Evolutionary conservation across 2,888 invertebrate species (phyloP), one percentile per base, ranked within the genome.

Genomic region (Rotaria sp.): DNA sequence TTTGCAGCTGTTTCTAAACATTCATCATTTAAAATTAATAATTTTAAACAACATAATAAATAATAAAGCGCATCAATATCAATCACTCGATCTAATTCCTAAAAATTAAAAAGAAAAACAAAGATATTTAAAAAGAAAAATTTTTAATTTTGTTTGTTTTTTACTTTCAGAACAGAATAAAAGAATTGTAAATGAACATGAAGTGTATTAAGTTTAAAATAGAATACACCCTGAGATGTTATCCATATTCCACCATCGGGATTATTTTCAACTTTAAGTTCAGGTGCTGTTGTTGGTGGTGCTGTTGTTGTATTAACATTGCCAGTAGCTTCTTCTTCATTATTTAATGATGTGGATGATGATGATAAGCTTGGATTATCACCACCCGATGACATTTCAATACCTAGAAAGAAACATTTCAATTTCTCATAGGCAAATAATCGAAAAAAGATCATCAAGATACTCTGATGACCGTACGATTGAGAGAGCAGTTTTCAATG

Each of bases 201-300:
- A 26, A 87, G 41, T 30, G 85, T 84, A 41, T 85, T 50, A 30
- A 87, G 85, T 74, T 85, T 85, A 48, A 87, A 87, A 84, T 87
- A 85, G 50, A 85, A 87, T 4, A 87, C 84, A 45, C 87, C 87
- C 26, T 85, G 84, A 2, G 87, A 85, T 21, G 87, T 87, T 5
- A 87, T 85, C 87, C 87, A 87, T 24, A 87, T 52, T 38, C 87
- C 87, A 24, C 30, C 74, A 52, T 87, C 87, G 7, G 87, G 87
- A 48, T 87, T 85, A 26, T 80, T 80, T 80, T 80, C 80, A 41
- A 80, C 80, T 45, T 80, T 80, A 26, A 80, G n/a, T 80, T 80
- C 80, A 5, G 80, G n/a, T 45, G 80, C 24, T 13, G 26, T 15
- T 80, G n/a, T 13, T 80, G 45, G 15, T 13, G 80, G 7, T 26